phyloP scores from a whole-genome alignment of 2,113 vertebrate genomes.

The Neolamprologus fasciatus region DNA sequence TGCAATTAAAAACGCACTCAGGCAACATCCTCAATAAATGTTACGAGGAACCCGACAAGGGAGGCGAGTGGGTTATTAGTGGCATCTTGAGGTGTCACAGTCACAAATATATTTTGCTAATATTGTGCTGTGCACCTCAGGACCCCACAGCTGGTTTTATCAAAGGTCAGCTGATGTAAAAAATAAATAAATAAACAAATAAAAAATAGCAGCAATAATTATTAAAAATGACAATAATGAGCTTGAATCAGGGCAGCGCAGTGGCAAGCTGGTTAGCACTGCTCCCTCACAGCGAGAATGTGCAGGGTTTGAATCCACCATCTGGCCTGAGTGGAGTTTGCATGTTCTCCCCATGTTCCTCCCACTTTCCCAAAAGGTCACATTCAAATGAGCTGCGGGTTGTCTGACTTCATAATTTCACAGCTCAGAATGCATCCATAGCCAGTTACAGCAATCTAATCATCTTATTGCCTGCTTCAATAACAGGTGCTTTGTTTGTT shows the following conservation, averaged over 20 bases:
- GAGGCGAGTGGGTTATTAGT: background rate
- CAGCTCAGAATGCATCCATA: conserved; percentile 14
- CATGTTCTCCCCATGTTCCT: background rate
- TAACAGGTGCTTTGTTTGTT: background rate
- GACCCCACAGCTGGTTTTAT: background rate
- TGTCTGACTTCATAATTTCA: background rate
- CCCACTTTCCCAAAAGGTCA: background rate
- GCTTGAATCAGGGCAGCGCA: background rate
- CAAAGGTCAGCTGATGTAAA: background rate
- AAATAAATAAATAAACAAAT: background rate
- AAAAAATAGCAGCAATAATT: background rate
- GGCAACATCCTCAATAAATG: background rate
- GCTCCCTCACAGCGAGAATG: background rate
- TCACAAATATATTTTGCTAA: background rate
- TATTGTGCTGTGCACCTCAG: background rate
- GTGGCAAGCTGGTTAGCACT: background rate
- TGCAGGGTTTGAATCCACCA: background rate
- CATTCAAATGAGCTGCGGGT: background rate
- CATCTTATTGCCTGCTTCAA: background rate
- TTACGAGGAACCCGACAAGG: background rate
- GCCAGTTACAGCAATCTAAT: background rate
- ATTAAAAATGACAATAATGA: background rate
- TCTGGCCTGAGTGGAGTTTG: background rate
- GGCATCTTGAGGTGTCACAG: background rate
- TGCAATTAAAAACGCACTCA: conserved; percentile 53